Conservation (phyloP, 2,113 vertebrate genomes). For the Apus apus region DNA sequence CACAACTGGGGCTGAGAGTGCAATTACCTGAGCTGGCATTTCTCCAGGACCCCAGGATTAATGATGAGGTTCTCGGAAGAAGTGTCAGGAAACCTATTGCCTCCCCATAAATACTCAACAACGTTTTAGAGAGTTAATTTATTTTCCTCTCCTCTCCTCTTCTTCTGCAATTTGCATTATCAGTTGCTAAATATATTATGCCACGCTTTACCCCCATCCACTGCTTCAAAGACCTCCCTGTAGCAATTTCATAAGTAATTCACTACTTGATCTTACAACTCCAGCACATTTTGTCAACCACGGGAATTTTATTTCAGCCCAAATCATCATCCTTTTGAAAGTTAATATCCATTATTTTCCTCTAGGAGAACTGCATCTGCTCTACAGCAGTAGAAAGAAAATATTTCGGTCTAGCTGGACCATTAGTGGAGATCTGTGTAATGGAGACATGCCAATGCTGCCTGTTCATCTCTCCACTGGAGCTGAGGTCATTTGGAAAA, state of each 20-base stretch:
- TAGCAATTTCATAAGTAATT: background rate
- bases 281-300: background rate
- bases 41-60: background rate
- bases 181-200: background rate
- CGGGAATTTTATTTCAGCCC: constrained; percentile 28
- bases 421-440: background rate
- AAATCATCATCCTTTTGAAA: constrained; percentile 18
- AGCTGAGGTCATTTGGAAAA: background rate
- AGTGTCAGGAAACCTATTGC: background rate
- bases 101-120: background rate
- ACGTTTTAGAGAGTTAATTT: constrained; percentile 26
- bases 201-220: background rate
- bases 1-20: background rate
- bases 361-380: background rate
- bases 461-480: background rate
- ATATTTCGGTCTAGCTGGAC: background rate
- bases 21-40: background rate
- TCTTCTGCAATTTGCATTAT: background rate
- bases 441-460: background rate
- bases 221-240: background rate
- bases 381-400: background rate
- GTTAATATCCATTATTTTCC: constrained; percentile 29
- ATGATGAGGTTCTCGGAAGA: background rate
- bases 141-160: background rate
- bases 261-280: background rate